Conservation (phyloP, 2,888 invertebrate genomes). For the Latrodectus elegans region DNA sequence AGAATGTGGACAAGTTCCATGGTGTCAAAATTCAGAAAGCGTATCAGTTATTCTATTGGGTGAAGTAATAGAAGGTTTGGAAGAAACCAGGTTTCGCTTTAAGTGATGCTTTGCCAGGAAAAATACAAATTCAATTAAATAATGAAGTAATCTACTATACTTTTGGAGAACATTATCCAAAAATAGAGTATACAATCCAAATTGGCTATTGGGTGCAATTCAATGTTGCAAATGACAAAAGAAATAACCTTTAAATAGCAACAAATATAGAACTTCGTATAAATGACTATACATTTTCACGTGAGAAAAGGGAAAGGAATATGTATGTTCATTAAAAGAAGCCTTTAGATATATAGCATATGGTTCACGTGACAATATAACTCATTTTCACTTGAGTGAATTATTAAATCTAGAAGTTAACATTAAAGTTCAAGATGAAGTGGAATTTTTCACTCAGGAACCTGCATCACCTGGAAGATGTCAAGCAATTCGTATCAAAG, state of each 20-base stretch:
- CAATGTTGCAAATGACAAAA: conserved; percentile 93
- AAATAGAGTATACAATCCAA: conserved; percentile 77
- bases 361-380: conserved; percentile 81
- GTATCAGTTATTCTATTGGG: conserved; percentile 87
- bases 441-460: conserved; percentile 93
- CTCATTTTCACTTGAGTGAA: conserved; percentile 85
- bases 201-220: conserved; percentile 98
- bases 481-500: conserved; percentile 77
- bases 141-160: conserved; percentile 82
- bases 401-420: conserved; percentile 86
- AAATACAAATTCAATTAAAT: conserved; percentile 88
- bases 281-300: conserved; percentile 93
- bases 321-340: conserved; percentile 87
- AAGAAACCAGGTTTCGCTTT: conserved; percentile 74
- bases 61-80: conserved; percentile 76
- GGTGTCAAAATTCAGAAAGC: too few relatives aligned
- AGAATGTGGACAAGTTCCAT: too few relatives aligned
- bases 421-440: conserved; percentile 85
- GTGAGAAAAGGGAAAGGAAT: conserved; percentile 91
- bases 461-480: conserved; percentile 86
- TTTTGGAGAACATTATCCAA: conserved; percentile 89
- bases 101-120: conserved; percentile 90
- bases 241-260: conserved; percentile 94
- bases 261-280: conserved; percentile 92
- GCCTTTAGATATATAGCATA: conserved; percentile 95